These are phyloP conservation scores for Dolichoris vasculosae DNA, from an alignment of 1,140 invertebrate genomes.

Conservation along the genomic window DNA sequence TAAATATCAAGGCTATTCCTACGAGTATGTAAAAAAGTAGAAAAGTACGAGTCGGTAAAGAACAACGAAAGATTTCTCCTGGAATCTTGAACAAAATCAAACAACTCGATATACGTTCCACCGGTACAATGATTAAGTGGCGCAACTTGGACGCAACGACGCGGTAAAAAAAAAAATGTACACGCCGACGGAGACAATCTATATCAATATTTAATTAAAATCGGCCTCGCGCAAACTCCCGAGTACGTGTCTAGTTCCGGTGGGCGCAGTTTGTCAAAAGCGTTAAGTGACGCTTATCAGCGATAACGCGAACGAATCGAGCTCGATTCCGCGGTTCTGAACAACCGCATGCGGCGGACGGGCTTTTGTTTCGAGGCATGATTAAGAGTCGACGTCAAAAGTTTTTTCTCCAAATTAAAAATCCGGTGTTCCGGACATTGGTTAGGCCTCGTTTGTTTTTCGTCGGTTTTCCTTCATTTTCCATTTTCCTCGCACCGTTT, in stretches of 20 bases:
- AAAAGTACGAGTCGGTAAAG: neutral
- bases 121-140: neutral
- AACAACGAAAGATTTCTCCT: neutral
- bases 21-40: neutral
- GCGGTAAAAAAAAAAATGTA: neutral
- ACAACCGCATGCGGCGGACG: neutral
- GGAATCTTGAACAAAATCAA: neutral
- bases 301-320: neutral
- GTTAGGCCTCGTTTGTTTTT: neutral
- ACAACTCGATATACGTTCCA: neutral
- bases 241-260: constrained; percentile 35
- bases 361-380: constrained; percentile 6
- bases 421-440: neutral
- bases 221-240: neutral
- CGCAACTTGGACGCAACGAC: neutral
- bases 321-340: neutral
- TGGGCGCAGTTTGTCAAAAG: constrained; percentile 42
- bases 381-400: constrained; percentile 27
- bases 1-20: neutral
- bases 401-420: constrained; percentile 32
- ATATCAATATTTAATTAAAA: constrained; percentile 44
- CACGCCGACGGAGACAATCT: neutral
- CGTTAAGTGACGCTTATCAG: constrained; percentile 42
- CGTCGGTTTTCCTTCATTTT: neutral
- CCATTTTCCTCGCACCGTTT: neutral